Percentiles rank a stretch among this genome's conserved stretches.
Conservation (phyloP, 2,797 vertebrate genomes). For the Distichodus sexfasciatus region DNA sequence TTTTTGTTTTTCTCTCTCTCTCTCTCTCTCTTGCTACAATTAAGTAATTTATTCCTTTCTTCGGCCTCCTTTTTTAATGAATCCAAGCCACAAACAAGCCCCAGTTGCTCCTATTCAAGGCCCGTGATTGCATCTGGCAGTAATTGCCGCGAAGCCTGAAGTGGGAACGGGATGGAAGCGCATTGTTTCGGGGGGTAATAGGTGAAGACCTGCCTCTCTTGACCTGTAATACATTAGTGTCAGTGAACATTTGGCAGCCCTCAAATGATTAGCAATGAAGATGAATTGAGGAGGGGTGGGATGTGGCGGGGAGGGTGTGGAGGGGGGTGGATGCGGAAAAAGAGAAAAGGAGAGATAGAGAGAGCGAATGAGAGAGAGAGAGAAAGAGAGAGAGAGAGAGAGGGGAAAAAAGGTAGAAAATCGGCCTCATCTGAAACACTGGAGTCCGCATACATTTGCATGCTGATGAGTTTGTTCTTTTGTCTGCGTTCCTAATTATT, state of each 20-base stretch:
- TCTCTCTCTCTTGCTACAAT: conserved; percentile 83
- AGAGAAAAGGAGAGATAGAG: too few species aligned
- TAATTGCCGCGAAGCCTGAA: conserved; percentile 90
- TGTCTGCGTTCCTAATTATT: conserved; percentile 97
- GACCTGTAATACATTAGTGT: conserved; percentile 95
- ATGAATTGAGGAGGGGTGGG: conserved; percentile 90
- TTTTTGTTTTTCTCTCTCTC: too few species aligned
- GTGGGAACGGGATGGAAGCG: conserved; percentile 87
- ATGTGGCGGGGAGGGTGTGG: too few species aligned
- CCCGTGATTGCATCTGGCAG: conserved; percentile 92
- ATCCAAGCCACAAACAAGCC: conserved; percentile 91
- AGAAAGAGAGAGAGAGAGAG: conserved; percentile 52
- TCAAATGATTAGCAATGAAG: conserved; percentile 94
- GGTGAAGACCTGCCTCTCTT: conserved; percentile 93
- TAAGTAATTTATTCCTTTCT: conserved; percentile 96
- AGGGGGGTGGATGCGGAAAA: too few species aligned
- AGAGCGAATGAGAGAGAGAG: too few species aligned
- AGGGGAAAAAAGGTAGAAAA: conserved; percentile 71
- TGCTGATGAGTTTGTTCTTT: conserved; percentile 96
- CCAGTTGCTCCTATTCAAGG: conserved; percentile 91
- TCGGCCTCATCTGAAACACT: conserved; percentile 89
- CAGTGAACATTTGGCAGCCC: conserved; percentile 93
- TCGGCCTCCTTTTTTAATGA: conserved; percentile 91
- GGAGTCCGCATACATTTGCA: conserved; percentile 91
- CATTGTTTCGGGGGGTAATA: conserved; percentile 92